These are phyloP conservation scores for Cricetomys ansorgei DNA, from an alignment of 2,113 vertebrate species.

Conservation along the genomic window DNA sequence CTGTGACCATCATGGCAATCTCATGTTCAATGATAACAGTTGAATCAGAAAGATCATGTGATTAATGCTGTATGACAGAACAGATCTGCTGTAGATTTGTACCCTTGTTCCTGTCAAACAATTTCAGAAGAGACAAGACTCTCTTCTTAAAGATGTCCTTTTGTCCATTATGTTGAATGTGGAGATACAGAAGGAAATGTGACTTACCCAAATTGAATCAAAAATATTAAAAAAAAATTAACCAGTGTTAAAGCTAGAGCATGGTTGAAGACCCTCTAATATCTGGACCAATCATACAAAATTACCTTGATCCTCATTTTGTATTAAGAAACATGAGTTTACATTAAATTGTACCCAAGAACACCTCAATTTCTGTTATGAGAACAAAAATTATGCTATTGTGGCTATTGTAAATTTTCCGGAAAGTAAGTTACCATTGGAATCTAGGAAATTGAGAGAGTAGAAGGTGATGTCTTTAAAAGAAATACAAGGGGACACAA, in stretches of 20 bases:
- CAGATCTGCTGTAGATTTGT: neutral
- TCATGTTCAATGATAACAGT: neutral
- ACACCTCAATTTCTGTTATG: neutral
- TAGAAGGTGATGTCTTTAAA: neutral
- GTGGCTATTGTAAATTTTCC: neutral
- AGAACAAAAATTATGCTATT: neutral
- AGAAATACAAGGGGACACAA: too few relatives aligned
- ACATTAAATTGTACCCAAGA: neutral
- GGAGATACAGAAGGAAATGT: neutral
- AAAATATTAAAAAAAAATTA: neutral
- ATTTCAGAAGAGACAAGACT: neutral
- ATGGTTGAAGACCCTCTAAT: neutral
- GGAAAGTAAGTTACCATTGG: neutral
- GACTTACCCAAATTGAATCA: neutral
- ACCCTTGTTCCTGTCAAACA: neutral
- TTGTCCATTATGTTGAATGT: neutral
- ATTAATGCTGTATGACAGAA: neutral
- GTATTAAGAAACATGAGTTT: neutral
- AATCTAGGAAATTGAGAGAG: neutral
- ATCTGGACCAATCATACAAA: neutral
- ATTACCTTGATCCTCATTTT: neutral
- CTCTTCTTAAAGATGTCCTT: neutral
- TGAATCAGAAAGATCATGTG: neutral
- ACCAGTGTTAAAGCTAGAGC: neutral
- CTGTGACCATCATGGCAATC: neutral